phyloP scores from a whole-genome alignment of 2,797 vertebrate genomes.

The Pangasius krempfi region DNA sequence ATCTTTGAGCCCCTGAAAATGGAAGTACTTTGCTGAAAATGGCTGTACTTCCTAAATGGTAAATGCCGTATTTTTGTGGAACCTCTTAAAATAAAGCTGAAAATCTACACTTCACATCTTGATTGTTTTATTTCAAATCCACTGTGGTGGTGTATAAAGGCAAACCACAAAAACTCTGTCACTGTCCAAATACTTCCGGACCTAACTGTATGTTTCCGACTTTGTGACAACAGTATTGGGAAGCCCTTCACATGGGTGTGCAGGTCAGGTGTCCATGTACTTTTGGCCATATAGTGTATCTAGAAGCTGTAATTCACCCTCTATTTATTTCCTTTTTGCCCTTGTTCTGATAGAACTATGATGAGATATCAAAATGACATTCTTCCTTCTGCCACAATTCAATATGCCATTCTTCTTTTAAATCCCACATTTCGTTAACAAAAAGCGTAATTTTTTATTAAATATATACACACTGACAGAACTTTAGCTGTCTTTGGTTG shows the following conservation, averaged over 20 bases:
- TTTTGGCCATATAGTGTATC: neutral
- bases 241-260: neutral
- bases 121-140: too few relatives aligned
- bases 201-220: neutral
- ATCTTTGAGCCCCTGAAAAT: too few relatives aligned
- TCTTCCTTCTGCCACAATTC: too few relatives aligned
- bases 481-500: neutral
- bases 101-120: too few relatives aligned
- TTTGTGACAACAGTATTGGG: neutral
- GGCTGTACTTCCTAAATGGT: too few relatives aligned
- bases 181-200: too few relatives aligned
- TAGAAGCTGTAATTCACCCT: neutral
- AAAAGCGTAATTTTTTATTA: too few relatives aligned
- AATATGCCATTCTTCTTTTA: neutral
- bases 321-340: neutral
- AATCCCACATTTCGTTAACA: neutral
- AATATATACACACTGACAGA: neutral
- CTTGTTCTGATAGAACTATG: neutral
- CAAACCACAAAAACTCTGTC: too few relatives aligned
- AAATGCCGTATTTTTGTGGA: too few relatives aligned
- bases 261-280: neutral
- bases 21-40: too few relatives aligned
- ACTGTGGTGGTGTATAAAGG: too few relatives aligned
- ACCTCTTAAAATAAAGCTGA: too few relatives aligned
- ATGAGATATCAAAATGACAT: neutral